Evolutionary conservation across 2,797 vertebrate species (phyloP), one percentile per base, ranked within the genome.

Genomic region (Molossus molossus): DNA sequence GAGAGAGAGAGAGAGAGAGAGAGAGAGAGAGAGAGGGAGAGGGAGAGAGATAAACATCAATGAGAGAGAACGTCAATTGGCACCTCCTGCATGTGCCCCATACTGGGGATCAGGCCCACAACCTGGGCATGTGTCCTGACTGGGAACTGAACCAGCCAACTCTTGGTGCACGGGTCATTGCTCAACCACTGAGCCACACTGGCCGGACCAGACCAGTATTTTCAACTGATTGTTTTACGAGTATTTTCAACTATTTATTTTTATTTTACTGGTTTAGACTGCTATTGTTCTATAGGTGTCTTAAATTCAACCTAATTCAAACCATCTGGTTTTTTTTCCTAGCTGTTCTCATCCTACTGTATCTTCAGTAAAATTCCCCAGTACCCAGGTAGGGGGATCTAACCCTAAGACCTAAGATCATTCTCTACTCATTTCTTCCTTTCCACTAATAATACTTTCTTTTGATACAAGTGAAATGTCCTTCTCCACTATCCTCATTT

Each of bases 331-430:
- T 72, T 50, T 73, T 2, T 87, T 65, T 33, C 23, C 25, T 70
- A 79, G 75, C 62, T 87, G 4, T 64, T 72, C 70, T 89, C 15
- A 29, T 94, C 48, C 45, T 90, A 13, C 15, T 94, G 40, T 87
- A 45, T 75, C 17, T 20, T 86, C 37, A 45, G 33, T 72, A 87
- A 90, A 75, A 0, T 33, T 84, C 8, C 25, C 50, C 10, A 18
- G 40, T 88, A 65, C 40, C 29, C 29, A 57, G 12, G 82, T n/a
- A 17, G 20, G 40, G 65, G 45, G 25, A 0, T 29, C 48, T 80
- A 57, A 62, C 2, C 17, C 29, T 25, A 91, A 87, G n/a, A 87
- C 23, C 17, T 82, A 77, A 89, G 45, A 11, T 11, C 6, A 70
- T 75, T 20, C 10, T 60, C 20, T 58, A 15, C 27, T 40, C n/a